Conservation (phyloP, 1,140 invertebrate genomes). For the Drosophila elegans region DNA sequence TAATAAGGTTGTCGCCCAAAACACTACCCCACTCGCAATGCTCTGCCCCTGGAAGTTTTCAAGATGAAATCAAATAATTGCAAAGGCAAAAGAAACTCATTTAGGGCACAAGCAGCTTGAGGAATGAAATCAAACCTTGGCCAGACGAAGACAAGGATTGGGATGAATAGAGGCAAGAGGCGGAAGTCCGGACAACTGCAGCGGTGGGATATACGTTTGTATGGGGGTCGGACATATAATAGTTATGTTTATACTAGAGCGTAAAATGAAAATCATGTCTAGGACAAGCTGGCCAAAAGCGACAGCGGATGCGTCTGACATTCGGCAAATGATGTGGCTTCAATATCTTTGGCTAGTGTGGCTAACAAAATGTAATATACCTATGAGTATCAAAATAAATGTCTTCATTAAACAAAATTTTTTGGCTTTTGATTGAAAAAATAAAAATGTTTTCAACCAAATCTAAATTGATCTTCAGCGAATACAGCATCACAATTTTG, state of each 20-base stretch:
- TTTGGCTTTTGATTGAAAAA: neutral
- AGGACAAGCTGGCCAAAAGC: slow-evolving; percentile 3
- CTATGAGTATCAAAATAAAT: slow-evolving; percentile 50
- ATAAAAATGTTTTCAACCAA: neutral
- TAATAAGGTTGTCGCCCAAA: slow-evolving; percentile 72
- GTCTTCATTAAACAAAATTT: neutral
- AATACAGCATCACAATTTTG: neutral
- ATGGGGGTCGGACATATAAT: too few relatives aligned
- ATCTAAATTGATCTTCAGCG: too few relatives aligned
- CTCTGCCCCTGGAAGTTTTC: slow-evolving; percentile 56
- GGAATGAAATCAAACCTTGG: slow-evolving; percentile 68
- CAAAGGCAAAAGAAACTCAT: slow-evolving; percentile 71
- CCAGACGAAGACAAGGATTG: slow-evolving; percentile 32
- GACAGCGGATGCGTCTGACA: slow-evolving; percentile 6
- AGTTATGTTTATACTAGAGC: slow-evolving; percentile 49
- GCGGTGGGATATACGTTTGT: slow-evolving; percentile 20
- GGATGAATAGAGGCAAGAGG: slow-evolving; percentile 1
- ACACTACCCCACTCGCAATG: slow-evolving; percentile 25
- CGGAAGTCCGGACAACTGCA: slow-evolving; percentile 17
- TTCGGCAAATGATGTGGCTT: neutral
- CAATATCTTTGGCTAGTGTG: neutral
- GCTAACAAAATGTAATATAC: slow-evolving; percentile 6
- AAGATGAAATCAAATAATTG: slow-evolving; percentile 83
- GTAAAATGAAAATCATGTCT: slow-evolving; percentile 60
- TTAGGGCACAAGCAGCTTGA: slow-evolving; percentile 68